Conservation (phyloP, 2,797 vertebrate species). For the Poecile montanus region DNA sequence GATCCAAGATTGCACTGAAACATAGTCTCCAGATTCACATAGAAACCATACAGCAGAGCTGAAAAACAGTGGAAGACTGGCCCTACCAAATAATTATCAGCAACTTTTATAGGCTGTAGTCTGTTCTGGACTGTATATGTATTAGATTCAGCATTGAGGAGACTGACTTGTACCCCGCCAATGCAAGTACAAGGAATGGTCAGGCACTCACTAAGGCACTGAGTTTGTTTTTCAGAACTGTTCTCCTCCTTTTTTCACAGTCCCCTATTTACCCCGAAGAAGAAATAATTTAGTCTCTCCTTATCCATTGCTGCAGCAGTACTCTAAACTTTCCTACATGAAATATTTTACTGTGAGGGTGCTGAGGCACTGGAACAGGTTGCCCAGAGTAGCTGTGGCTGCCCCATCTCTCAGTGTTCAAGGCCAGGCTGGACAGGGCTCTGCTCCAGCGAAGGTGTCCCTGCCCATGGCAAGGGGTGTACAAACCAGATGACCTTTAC, state of each 20-base stretch:
- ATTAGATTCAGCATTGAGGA: neutral
- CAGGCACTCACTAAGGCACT: neutral
- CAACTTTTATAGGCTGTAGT: neutral
- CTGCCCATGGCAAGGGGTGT: neutral
- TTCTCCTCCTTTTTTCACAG: neutral
- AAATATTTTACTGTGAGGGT: neutral
- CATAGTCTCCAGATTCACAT: neutral
- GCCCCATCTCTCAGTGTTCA: neutral
- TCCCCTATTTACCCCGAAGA: neutral
- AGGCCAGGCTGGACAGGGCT: neutral
- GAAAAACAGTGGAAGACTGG: neutral
- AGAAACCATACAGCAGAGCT: neutral
- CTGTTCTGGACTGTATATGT: neutral
- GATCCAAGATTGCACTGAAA: neutral
- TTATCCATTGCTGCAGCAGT: neutral
- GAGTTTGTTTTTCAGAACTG: neutral
- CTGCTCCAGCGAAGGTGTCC: neutral
- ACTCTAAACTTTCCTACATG: neutral
- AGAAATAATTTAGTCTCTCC: neutral
- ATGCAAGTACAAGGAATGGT: accelerated
- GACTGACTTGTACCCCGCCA: neutral
- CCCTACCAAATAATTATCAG: conserved; percentile 14
- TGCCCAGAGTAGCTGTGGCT: neutral
- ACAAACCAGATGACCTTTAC: neutral
- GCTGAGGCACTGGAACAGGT: neutral